Evolutionary conservation across 2,113 vertebrate species (phyloP).

Genomic region (Silurus meridionalis): DNA sequence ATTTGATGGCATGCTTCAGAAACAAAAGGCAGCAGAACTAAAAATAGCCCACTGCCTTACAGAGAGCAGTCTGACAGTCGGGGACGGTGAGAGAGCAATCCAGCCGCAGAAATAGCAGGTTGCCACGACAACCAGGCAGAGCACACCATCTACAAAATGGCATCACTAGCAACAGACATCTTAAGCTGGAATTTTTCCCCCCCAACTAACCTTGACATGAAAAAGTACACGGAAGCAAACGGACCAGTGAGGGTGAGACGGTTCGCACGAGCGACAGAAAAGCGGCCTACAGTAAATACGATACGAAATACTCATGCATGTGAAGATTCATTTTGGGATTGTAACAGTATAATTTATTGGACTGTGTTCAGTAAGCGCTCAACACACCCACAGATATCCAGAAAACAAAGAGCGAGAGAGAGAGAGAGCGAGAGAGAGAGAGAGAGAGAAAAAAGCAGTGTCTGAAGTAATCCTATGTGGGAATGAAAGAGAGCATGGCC

Average conservation of each 20-base stretch:
- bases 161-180: conserved; percentile 58
- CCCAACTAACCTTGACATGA: conserved; percentile 12
- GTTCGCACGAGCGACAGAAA: neutral
- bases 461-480: conserved; percentile 74
- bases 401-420: neutral
- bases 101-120: conserved; percentile 59
- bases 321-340: neutral
- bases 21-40: conserved; percentile 55
- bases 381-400: conserved; percentile 50
- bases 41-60: conserved; percentile 58
- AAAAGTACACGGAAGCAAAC: conserved; percentile 41
- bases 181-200: conserved; percentile 41
- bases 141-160: conserved; percentile 59
- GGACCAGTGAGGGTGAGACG: neutral
- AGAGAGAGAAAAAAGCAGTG: conserved; percentile 45
- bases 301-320: neutral
- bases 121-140: conserved; percentile 59
- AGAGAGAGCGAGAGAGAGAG: neutral
- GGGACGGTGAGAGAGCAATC: conserved; percentile 31
- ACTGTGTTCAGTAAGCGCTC: conserved; percentile 42
- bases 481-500: conserved; percentile 61
- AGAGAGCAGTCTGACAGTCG: conserved; percentile 46
- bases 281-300: neutral
- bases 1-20: conserved; percentile 51
- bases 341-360: neutral